Conservation (phyloP, 2,113 vertebrate species). For the Rhynchopsitta pachyrhyncha region DNA sequence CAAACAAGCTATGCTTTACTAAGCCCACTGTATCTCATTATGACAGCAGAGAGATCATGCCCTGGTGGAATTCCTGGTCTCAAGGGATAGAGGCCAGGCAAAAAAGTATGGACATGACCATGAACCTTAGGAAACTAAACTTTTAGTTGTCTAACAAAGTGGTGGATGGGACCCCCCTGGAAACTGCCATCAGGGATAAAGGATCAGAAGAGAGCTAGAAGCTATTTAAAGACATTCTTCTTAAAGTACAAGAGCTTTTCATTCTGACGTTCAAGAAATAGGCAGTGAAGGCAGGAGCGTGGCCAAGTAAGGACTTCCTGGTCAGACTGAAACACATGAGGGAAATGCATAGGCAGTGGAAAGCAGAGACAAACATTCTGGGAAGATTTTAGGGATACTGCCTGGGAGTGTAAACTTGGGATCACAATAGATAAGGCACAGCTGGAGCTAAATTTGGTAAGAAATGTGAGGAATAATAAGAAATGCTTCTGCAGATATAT, state of each 20-base stretch:
- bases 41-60: neutral
- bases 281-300: neutral
- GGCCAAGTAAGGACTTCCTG: neutral
- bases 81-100: neutral
- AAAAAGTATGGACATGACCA: neutral
- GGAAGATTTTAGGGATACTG: neutral
- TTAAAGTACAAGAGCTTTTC: neutral
- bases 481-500: neutral
- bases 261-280: neutral
- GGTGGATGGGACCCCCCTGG: neutral
- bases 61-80: neutral
- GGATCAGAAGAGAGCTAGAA: neutral
- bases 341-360: neutral
- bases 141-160: neutral
- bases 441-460: neutral
- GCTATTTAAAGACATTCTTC: neutral
- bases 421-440: neutral
- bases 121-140: neutral
- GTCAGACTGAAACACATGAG: neutral
- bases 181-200: neutral
- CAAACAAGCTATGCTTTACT: neutral
- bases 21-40: neutral
- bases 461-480: neutral
- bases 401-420: neutral
- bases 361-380: neutral